phyloP scores from a whole-genome alignment of 2,888 invertebrate species.

The Andrena camellia region DNA sequence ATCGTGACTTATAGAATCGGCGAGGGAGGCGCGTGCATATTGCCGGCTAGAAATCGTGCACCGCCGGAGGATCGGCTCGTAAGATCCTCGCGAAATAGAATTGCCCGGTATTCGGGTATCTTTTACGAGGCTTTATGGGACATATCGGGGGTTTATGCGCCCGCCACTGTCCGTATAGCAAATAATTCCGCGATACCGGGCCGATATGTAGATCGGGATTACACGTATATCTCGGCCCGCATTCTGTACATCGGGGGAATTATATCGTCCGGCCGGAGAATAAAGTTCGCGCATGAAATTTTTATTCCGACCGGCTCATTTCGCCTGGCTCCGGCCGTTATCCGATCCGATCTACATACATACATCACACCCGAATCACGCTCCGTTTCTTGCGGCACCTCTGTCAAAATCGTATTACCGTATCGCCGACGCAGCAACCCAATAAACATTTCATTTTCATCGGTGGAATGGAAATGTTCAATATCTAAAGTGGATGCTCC shows the following conservation, averaged over 20 bases:
- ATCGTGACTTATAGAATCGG: slow-evolving; percentile 17
- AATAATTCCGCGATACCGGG: slow-evolving; percentile 61
- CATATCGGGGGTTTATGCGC: slow-evolving; percentile 56
- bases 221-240: slow-evolving; percentile 31
- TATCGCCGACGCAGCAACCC: neutral
- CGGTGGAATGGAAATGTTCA: slow-evolving; percentile 23
- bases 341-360: neutral
- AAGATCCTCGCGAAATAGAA: slow-evolving; percentile 54
- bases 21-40: slow-evolving; percentile 11
- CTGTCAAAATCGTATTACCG: slow-evolving; percentile 43
- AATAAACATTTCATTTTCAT: slow-evolving; percentile 14
- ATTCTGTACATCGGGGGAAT: slow-evolving; percentile 29
- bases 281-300: slow-evolving; percentile 62
- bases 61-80: slow-evolving; percentile 24
- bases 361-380: slow-evolving; percentile 15
- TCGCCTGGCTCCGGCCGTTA: neutral
- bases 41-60: slow-evolving; percentile 37
- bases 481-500: neutral
- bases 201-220: slow-evolving; percentile 41
- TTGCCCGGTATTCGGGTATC: slow-evolving; percentile 39
- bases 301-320: slow-evolving; percentile 54
- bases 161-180: slow-evolving; percentile 41
- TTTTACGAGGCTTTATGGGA: slow-evolving; percentile 58
- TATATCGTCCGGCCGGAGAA: slow-evolving; percentile 41
- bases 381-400: slow-evolving; percentile 30